A percentile compares a stretch with the other conserved stretches of the same genome.
Conservation (phyloP, 1,140 invertebrate species). For the Hylyphantes graminicola region DNA sequence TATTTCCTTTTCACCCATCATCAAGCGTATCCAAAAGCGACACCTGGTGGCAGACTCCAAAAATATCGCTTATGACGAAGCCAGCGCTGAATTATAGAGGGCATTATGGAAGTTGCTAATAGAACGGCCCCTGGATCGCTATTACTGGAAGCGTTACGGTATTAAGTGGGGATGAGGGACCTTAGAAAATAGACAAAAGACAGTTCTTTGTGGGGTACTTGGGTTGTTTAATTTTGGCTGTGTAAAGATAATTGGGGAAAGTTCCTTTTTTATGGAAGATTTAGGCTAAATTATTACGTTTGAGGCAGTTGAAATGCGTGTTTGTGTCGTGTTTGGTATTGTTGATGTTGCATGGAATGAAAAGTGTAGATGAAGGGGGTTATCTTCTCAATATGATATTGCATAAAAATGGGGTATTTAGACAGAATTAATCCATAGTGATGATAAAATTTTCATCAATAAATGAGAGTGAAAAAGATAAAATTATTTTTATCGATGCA, state of each 20-base stretch:
- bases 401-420: no score
- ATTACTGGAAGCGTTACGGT: conserved; percentile 20
- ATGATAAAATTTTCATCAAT: no score
- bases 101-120: conserved; percentile 20
- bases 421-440: no score
- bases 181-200: conserved; percentile 2
- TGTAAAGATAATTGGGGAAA: no score
- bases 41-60: background rate
- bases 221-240: background rate
- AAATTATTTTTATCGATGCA: no score
- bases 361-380: no score
- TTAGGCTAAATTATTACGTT: background rate
- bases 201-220: background rate
- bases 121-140: background rate
- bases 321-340: background rate
- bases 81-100: conserved; percentile 21
- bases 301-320: background rate
- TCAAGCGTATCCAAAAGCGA: conserved; percentile 4
- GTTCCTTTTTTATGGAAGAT: no score
- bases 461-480: no score
- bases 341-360: background rate
- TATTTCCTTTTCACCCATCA: background rate
- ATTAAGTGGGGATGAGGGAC: conserved; percentile 3
- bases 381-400: no score
- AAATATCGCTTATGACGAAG: conserved; percentile 13